Evolutionary conservation across 2,888 invertebrate genomes (phyloP), one percentile per base, ranked within the genome.

Genomic region (Allophyes oxyacanthae): DNA sequence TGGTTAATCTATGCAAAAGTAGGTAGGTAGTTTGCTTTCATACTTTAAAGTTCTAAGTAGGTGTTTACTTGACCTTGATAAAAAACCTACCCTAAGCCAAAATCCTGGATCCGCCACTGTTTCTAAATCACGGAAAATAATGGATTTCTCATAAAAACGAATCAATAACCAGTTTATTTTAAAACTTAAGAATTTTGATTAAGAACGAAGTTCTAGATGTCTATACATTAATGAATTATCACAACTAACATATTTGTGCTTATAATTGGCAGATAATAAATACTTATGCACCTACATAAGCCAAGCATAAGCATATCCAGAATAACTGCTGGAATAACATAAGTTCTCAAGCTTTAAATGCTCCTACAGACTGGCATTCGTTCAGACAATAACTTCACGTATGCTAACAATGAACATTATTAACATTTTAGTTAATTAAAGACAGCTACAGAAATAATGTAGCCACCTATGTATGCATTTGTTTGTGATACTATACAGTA

Each of bases 391-490:
- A 73, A 58, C 74, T 56, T 15, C 32, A 54, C 30, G 45, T 42
- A 76, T 73, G 60, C 46, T 63, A 74, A 77, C 64, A 76, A 76
- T 75, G 70, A 56, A 61, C 49, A 66, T 66, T 58, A 69, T 60
- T 66, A 73, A 70, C 55, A 74, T 77, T 70, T 74, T 51, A 55
- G 36, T 60, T 77, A 74, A 77, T 74, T 74, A 77, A 60, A 48
- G 26, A 40, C 52, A 46, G 15, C 32, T 38, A 51, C 40, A 56
- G 34, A 69, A 37, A 37, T 53, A 43, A 43, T 59, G 51, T 49
- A 58, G 34, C 43, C 45, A 58, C 14, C 10, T 55, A 30, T 32
- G 41, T 43, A 51, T 55, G 37, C 15, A 51, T 64, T 32, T 54
- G 28, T 46, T 56, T 45, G 20, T 20, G 30, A 25, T n/a, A 6